Base-by-base conservation (phyloP, 2,888 invertebrate species). In the Agrochola circellaris region DNA sequence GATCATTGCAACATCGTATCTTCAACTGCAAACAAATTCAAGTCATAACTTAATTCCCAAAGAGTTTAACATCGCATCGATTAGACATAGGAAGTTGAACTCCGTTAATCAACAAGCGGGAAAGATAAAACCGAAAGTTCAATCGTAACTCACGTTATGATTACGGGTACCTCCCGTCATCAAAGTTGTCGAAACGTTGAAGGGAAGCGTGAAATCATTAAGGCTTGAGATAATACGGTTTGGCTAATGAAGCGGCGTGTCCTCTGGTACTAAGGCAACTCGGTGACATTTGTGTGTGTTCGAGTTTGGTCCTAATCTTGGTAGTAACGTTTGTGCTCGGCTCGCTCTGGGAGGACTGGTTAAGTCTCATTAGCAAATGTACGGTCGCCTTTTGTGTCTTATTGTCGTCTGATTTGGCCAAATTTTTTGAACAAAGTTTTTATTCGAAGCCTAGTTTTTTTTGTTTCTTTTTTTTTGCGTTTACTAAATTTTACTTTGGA, bases 171-270 rank as follows among this genome's bases (percentile, higher is more conserved):
- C 90, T 83, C 89, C 85, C 85, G 88, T 91, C 91, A 93, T 93
- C 92, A 92, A 92, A 93, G 85, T 92, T 90, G 90, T 88, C 88
- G 90, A 90, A 91, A 89, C 85, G 87, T 83, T 91, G 91, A 92
- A 93, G 91, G 92, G 92, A 92, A 93, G 93, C 93, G 94, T 93
- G 93, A 95, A 95, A 95, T 95, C 94, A 94, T 95, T 93, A 94
- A 92, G 91, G 92, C 91, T 91, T 89, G 90, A 92, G 92, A 94
- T 95, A 95, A 95, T 95, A 93, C 89, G 91, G 92, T 93, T 89
- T 88, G 90, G 90, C 92, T 95, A 95, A 95, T 95, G 93, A 95
- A 95, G 91, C 91, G 87, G 84, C 85, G 88, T 89, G 89, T 89
- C 89, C 88, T 82, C 77, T 85, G 79, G 77, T 92, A 93, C 93